A percentile compares a stretch with the other conserved stretches of the same genome.
phyloP scores from a whole-genome alignment of 2,797 vertebrate species.

The Enteromius radiatus region DNA sequence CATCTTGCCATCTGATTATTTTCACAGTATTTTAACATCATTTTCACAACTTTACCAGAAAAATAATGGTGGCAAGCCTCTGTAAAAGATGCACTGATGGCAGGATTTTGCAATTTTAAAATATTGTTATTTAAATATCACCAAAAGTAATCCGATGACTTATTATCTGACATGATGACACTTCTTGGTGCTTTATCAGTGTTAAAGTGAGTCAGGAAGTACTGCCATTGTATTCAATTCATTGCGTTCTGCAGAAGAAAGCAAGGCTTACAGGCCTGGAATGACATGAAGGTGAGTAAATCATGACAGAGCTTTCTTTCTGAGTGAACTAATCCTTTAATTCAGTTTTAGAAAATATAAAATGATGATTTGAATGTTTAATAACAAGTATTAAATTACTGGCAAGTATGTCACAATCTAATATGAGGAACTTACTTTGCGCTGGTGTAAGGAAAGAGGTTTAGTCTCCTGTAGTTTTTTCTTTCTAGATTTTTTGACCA shows the following conservation, averaged over 20 bases:
- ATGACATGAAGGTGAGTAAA: neutral
- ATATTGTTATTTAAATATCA: neutral
- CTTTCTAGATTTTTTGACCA: conserved; percentile 74
- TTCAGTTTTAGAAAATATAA: neutral
- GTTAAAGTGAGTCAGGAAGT: neutral
- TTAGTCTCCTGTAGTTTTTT: conserved; percentile 78
- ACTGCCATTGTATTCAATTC: neutral
- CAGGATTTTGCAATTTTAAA: neutral
- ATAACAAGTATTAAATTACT: neutral
- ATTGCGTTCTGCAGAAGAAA: neutral
- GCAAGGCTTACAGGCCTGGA: neutral
- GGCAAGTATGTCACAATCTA: neutral
- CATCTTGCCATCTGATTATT: neutral
- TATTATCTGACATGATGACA: neutral
- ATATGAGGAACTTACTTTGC: conserved; percentile 65
- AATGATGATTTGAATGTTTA: neutral
- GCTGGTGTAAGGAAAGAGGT: conserved; percentile 68
- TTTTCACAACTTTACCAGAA: neutral
- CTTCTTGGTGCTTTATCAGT: neutral
- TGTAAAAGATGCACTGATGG: neutral
- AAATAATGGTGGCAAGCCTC: neutral
- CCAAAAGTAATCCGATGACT: too few relatives aligned
- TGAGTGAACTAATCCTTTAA: neutral
- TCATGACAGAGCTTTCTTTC: neutral
- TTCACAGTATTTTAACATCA: neutral